Conservation (phyloP, 1,140 invertebrate genomes). For the Aleiodes sp. region DNA sequence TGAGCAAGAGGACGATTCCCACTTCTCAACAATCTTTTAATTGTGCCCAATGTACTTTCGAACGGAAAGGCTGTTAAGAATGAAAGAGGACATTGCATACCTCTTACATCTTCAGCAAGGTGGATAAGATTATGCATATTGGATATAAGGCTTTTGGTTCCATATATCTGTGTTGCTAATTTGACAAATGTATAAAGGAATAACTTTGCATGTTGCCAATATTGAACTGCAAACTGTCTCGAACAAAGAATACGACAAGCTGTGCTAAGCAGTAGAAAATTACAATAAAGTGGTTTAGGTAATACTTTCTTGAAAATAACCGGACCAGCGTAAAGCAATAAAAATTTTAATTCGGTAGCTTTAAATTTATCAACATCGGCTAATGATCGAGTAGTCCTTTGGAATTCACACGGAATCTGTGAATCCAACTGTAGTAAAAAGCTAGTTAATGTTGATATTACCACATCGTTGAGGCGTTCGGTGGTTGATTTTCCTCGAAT, state of each 20-base stretch:
- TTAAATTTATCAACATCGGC: constrained; percentile 20
- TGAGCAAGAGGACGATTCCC: neutral
- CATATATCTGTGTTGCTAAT: too few species aligned
- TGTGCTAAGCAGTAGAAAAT: constrained; percentile 31
- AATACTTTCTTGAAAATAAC: constrained; percentile 21
- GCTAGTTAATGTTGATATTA: neutral
- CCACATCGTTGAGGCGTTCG: neutral
- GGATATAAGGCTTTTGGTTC: too few species aligned
- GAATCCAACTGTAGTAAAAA: neutral
- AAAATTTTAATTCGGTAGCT: constrained; percentile 18
- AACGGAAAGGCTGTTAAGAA: neutral
- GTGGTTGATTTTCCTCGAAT: too few species aligned
- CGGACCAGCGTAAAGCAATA: constrained; percentile 31
- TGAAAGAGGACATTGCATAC: neutral
- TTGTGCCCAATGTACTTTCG: neutral
- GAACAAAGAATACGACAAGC: constrained; percentile 22
- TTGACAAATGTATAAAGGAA: too few species aligned
- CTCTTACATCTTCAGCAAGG: neutral
- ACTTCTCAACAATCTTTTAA: neutral
- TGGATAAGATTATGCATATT: neutral
- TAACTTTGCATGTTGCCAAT: too few species aligned
- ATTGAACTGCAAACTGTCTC: too few species aligned
- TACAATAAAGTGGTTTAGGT: constrained; percentile 5
- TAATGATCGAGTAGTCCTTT: neutral
- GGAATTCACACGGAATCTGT: constrained; percentile 29